Conservation (phyloP, 2,888 invertebrate species). For the Drosophila recens region DNA sequence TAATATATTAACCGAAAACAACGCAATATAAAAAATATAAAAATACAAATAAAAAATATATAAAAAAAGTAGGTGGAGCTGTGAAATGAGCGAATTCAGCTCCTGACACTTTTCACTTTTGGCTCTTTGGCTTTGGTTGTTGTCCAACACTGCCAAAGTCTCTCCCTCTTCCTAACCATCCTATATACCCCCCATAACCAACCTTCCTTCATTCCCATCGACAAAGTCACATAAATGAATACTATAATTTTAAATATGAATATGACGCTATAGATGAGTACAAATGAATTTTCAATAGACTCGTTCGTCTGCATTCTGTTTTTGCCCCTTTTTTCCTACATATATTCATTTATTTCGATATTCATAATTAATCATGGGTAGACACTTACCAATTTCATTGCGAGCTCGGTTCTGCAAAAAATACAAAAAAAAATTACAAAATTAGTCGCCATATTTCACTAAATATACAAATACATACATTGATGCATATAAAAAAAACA, state of each 20-base stretch:
- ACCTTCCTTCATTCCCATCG: neutral
- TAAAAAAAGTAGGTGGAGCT: conserved; percentile 65
- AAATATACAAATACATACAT: too few species aligned
- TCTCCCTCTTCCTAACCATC: neutral
- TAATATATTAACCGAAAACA: conserved; percentile 79
- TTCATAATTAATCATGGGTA: conserved; percentile 65
- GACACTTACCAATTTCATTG: conserved; percentile 43
- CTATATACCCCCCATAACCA: neutral
- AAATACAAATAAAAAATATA: conserved; percentile 21
- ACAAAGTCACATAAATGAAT: conserved; percentile 3
- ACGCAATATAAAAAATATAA: conserved; percentile 39
- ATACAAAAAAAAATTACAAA: neutral
- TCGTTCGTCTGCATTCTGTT: conserved; percentile 17
- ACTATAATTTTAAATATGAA: conserved; percentile 1
- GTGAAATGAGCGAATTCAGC: conserved; percentile 46
- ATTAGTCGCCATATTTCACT: conserved; percentile 2
- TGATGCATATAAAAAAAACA: neutral
- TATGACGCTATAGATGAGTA: neutral
- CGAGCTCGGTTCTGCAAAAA: conserved; percentile 6
- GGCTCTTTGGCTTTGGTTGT: conserved; percentile 40
- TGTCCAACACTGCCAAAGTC: conserved; percentile 17
- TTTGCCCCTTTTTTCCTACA: conserved; percentile 23
- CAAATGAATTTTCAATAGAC: conserved; percentile 29
- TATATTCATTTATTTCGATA: conserved; percentile 21
- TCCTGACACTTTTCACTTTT: conserved; percentile 65